Conservation (phyloP, 2,888 invertebrate species). For the Mechanitis messenoides region DNA sequence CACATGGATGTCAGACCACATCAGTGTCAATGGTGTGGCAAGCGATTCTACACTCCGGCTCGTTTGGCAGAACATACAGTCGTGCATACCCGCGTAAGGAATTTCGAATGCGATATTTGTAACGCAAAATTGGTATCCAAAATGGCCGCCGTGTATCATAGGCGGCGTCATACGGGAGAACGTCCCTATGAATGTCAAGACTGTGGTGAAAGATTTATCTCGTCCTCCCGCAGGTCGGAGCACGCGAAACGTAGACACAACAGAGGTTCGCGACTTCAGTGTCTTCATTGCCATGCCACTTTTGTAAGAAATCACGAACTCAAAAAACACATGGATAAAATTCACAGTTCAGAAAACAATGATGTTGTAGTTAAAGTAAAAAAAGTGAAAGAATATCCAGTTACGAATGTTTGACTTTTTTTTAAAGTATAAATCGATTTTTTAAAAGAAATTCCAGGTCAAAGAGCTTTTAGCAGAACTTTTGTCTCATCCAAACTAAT, state of each 20-base stretch:
- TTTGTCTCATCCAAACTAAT: no score
- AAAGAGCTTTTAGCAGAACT: no score
- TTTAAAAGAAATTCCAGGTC: no score
- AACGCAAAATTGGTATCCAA: conserved; percentile 63
- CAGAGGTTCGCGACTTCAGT: conserved; percentile 49
- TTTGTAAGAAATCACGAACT: conserved; percentile 57
- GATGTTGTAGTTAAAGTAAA: conserved; percentile 14
- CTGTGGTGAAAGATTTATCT: conserved; percentile 63
- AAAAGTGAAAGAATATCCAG: conserved; percentile 8
- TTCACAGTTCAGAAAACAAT: conserved; percentile 34
- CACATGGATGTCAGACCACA: conserved; percentile 68
- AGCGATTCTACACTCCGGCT: conserved; percentile 69
- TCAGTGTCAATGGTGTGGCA: conserved; percentile 71
- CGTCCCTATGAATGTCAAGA: conserved; percentile 63
- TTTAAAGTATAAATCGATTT: not conserved
- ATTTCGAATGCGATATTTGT: conserved; percentile 73
- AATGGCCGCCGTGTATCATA: conserved; percentile 68
- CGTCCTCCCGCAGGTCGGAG: conserved; percentile 60
- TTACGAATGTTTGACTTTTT: not conserved
- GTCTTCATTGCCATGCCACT: conserved; percentile 44
- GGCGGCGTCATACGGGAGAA: conserved; percentile 67
- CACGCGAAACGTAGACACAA: conserved; percentile 63
- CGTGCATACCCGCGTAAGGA: conserved; percentile 71
- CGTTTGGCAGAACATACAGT: conserved; percentile 70
- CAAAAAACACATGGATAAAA: conserved; percentile 51